Evolutionary conservation across 2,888 invertebrate species (phyloP), one percentile per base, ranked within the genome.

Genomic region (Acanthosepion pharaonis): DNA sequence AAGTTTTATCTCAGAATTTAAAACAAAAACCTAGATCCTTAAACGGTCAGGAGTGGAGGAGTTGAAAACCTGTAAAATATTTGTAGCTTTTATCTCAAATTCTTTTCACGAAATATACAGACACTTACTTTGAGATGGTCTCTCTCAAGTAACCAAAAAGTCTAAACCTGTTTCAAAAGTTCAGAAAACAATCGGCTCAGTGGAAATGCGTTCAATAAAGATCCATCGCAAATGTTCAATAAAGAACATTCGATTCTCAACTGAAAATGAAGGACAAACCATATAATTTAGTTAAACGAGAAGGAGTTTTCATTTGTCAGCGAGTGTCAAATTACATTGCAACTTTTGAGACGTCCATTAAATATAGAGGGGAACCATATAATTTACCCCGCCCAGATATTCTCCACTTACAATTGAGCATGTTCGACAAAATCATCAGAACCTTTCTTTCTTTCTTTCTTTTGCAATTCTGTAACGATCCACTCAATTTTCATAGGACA

Each of bases 281-380:
- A 78, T 78, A 78, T 78, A 78, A 78, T 78, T 78, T 78, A 78
- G 78, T 78, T 78, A 78, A 78, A 78, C 78, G 78, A 78, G n/a
- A 33, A 78, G n/a, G 78, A 78, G 78, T n/a, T 78, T 78, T 78
- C n/a, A 78, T 78, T 78, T 78, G 78, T 78, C 78, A 78, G 78
- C 78, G 78, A 78, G 78, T 78, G 78, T 78, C 78, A 78, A 78
- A 78, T 78, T 78, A 78, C 78, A 78, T 78, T n/a, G 78, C 78
- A 78, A 78, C 78, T 78, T 78, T 78, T 78, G 78, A 78, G 78
- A 78, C 78, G 78, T 78, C 78, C 78, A 78, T 78, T 78, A 78
- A 78, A 78, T 78, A 78, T 78, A 78, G 78, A 78, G n/a, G 78
- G 78, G 78, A 78, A 78, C n/a, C 78, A 78, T 78, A 78, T 78